These are phyloP conservation scores for Chanos chanos DNA, from an alignment of 2,797 vertebrate species.

Conservation along the genomic window DNA sequence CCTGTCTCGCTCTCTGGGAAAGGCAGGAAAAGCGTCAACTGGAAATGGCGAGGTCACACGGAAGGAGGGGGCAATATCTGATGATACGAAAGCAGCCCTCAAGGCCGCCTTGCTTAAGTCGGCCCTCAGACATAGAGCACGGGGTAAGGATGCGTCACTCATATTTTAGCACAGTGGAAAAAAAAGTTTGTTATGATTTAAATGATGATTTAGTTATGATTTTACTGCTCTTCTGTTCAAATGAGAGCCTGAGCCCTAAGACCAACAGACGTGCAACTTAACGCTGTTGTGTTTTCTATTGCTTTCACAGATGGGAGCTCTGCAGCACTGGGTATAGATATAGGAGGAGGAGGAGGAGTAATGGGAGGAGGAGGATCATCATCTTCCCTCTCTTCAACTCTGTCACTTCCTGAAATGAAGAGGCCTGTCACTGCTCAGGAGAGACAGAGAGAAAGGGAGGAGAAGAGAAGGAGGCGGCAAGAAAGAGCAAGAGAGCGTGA, in stretches of 20 bases:
- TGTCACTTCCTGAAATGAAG: slow-evolving; percentile 72
- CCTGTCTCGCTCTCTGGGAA: slow-evolving; percentile 68
- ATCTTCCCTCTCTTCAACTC: slow-evolving; percentile 33
- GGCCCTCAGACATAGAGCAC: slow-evolving; percentile 80
- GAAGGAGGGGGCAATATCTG: slow-evolving; percentile 87
- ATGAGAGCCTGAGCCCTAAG: not conserved
- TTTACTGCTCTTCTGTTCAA: not conserved
- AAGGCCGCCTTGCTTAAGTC: slow-evolving; percentile 87
- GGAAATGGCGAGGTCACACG: slow-evolving; percentile 66
- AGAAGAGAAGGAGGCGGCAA: slow-evolving; percentile 84
- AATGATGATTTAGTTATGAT: not conserved
- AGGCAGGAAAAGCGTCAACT: slow-evolving; percentile 54
- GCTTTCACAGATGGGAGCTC: slow-evolving; percentile 62
- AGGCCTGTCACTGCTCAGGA: slow-evolving; percentile 89
- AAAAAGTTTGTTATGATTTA: no score
- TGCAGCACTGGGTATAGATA: slow-evolving; percentile 54
- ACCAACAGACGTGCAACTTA: not conserved
- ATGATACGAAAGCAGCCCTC: slow-evolving; percentile 90
- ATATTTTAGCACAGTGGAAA: no score
- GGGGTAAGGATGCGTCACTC: slow-evolving; percentile 77
- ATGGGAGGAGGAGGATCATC: slow-evolving; percentile 33
- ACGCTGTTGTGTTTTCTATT: slow-evolving; percentile 3
- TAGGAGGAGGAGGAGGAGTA: slow-evolving; percentile 39
- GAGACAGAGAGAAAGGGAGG: slow-evolving; percentile 86
- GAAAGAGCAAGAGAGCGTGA: slow-evolving; percentile 85